Conservation (phyloP, 2,113 vertebrate species). For the Pterocles orientalis region DNA sequence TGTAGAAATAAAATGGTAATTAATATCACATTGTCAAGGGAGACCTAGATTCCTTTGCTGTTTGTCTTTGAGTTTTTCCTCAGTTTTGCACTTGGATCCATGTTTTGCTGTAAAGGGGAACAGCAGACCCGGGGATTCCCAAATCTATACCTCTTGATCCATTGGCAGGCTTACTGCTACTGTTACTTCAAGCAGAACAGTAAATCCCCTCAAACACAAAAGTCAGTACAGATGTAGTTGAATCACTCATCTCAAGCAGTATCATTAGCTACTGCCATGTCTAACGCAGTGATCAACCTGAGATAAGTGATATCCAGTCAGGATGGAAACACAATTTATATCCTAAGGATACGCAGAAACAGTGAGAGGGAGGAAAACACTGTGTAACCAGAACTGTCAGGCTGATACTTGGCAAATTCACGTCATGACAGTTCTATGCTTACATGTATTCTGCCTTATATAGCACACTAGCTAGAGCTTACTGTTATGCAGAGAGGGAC, state of each 20-base stretch:
- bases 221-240: neutral
- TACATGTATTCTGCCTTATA: neutral
- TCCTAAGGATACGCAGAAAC: neutral
- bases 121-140: neutral
- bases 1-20: neutral
- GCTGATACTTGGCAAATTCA: neutral
- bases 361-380: neutral
- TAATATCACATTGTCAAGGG: neutral
- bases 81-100: fast-evolving
- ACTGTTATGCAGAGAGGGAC: neutral
- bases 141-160: neutral
- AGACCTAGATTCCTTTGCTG: neutral
- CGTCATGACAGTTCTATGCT: neutral
- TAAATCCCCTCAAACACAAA: neutral
- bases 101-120: neutral
- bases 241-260: neutral
- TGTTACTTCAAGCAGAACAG: neutral
- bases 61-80: neutral
- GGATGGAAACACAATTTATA: neutral
- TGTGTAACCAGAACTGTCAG: neutral
- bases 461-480: neutral
- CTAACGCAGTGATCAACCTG: neutral
- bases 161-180: neutral
- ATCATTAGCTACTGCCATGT: neutral
- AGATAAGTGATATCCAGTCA: neutral